Base-by-base conservation (phyloP, 37 sponge, comb jelly and placozoan species). In the Cliona cf. orientalis region DNA sequence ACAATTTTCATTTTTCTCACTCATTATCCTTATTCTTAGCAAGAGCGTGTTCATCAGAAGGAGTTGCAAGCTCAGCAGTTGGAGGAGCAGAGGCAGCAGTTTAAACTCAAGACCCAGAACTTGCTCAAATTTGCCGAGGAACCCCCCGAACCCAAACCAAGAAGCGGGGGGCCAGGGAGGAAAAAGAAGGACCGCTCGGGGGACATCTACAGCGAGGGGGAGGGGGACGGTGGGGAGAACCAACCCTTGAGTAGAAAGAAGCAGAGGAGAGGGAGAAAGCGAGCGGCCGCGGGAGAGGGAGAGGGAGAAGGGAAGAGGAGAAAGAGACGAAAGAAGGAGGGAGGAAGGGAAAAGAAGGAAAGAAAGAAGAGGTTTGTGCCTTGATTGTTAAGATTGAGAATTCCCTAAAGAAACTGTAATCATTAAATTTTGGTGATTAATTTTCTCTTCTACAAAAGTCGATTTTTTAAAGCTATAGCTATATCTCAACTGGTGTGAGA, bases 161-260 rank as follows among this genome's bases (percentile, higher is more conserved):
- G 43, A 19, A 28, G 26, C 7, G 28, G 28, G 26, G 28, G 28
- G 63, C 39, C 46, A 21, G 49, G 69, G 6, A 70, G 78, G 22
- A 80, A 80, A 58, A 87, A 87, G 84, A 83, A 78, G 36, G 79
- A 77, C 3, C 37, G 60, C 6, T 43, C 86, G 22, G 90, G 90
- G 1, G 94, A 93, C 38, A 80, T 93, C 33, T 81, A 81, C 58
- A 93, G 93, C 36, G 93, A 80, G 33, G 93, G 81, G 31, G 92
- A 90, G 49, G 60, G 35, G 9, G 78, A 71, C 25, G 74, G 37
- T 2, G 39, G 17, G 41, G 76, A 75, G 25, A 42, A 29, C 5
- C 28, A 23, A 58, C 42, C 33, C 12, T 40, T 34, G 6, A 17
- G 5, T 1, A 35, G 31, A 11, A 75, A 75, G 76, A 75, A 59